These are phyloP conservation scores for Trachelus tabidus DNA, from an alignment of 2,888 invertebrate genomes.

Conservation along the genomic window DNA sequence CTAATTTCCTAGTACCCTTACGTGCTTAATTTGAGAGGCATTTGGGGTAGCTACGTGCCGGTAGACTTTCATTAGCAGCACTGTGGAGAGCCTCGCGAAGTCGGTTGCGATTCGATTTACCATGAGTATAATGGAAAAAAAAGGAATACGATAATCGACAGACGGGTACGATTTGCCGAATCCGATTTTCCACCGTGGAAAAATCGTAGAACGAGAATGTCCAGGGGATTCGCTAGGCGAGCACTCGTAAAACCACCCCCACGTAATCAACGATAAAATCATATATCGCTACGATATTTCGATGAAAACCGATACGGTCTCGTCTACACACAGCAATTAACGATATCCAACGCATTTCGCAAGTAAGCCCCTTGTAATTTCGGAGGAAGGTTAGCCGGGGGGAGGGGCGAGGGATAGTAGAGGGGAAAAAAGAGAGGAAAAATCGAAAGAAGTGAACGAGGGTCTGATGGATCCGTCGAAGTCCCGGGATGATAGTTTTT, in stretches of 20 bases:
- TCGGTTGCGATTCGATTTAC: constrained; percentile 20
- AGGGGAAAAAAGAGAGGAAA: not conserved
- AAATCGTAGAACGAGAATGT: not conserved
- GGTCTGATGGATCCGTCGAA: not conserved
- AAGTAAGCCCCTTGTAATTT: not conserved
- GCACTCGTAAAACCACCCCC: not conserved
- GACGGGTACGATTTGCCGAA: not conserved
- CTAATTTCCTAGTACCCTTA: constrained; percentile 7
- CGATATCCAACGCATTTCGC: not conserved
- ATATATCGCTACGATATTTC: not conserved
- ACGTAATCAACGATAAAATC: not conserved
- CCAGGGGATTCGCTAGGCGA: not conserved
- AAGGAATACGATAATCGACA: not conserved
- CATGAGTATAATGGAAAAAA: constrained; percentile 10
- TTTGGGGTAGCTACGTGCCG: not conserved
- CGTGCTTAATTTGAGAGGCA: constrained; percentile 36
- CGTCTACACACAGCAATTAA: not conserved
- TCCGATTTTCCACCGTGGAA: not conserved
- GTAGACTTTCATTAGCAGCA: not conserved
- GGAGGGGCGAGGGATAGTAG: not conserved
- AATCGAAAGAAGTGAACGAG: constrained; percentile 4
- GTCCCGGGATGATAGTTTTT: constrained; percentile 22
- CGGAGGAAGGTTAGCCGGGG: not conserved
- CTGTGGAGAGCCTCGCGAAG: not conserved
- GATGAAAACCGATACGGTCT: not conserved